These are phyloP conservation scores for Mermis nigrescens DNA, from an alignment of 2,888 invertebrate genomes.

Conservation along the genomic window DNA sequence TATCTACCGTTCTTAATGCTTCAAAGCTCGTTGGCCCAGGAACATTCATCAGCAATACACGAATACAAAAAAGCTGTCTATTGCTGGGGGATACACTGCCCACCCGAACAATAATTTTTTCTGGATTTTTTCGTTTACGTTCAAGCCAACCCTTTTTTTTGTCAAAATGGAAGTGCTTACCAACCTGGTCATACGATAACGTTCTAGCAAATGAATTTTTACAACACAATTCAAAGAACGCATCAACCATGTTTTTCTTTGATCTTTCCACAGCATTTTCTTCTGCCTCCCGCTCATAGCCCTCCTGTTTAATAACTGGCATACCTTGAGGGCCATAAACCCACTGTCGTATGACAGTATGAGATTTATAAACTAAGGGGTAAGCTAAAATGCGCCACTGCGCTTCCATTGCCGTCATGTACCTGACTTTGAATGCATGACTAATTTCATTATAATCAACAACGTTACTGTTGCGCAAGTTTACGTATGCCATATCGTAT, in stretches of 20 bases:
- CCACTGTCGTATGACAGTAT: not conserved
- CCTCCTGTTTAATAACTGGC: not conserved
- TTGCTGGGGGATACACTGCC: not conserved
- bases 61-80: not conserved
- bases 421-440: not conserved
- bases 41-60: too few species aligned
- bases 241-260: not conserved
- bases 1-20: too few species aligned
- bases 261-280: not conserved
- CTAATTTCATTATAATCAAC: not conserved
- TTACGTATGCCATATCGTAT: not conserved
- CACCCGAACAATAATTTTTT: not conserved
- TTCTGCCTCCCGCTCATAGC: not conserved
- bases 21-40: too few species aligned
- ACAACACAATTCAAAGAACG: not conserved
- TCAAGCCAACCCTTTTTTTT: not conserved
- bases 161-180: not conserved
- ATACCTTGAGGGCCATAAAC: not conserved
- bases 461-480: not conserved
- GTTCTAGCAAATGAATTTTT: not conserved
- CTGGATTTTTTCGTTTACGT: not conserved
- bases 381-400: not conserved
- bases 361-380: not conserved
- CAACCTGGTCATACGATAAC: not conserved
- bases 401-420: not conserved